A percentile compares a stretch with the other conserved stretches of the same genome.
Evolutionary conservation across 1,140 invertebrate genomes (phyloP).

Genomic region (Bursaphelenchus mucronatus): DNA sequence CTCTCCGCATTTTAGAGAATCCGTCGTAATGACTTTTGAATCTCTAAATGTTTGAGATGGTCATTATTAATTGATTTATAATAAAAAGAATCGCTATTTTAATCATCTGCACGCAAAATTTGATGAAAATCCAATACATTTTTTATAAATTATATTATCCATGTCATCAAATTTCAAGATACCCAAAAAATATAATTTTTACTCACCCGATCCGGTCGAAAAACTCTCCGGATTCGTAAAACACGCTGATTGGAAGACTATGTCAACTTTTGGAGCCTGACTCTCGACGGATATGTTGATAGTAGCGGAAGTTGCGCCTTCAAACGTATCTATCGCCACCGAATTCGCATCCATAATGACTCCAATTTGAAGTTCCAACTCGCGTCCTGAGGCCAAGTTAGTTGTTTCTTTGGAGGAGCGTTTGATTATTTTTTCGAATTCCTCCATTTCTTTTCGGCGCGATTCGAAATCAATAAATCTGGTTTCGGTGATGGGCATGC

Average conservation of each 20-base stretch:
- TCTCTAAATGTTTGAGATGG: no score
- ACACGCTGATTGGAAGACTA: constrained; percentile 32
- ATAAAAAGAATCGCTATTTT: no score
- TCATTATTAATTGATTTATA: no score
- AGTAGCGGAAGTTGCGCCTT: constrained; percentile 45
- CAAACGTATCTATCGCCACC: constrained; percentile 31
- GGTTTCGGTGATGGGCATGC: constrained; percentile 48
- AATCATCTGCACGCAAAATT: no score
- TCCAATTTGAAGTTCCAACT: constrained; percentile 18
- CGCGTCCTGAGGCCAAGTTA: background rate
- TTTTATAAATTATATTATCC: no score
- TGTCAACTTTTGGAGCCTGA: constrained; percentile 18
- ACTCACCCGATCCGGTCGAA: background rate
- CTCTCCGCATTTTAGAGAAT: no score
- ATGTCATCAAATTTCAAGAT: no score
- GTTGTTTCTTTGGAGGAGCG: constrained; percentile 15
- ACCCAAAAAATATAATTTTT: no score
- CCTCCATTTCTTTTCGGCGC: constrained; percentile 36
- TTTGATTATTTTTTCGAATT: constrained; percentile 41
- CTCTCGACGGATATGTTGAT: constrained; percentile 22
- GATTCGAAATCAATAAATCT: constrained; percentile 45
- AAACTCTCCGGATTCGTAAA: constrained; percentile 20
- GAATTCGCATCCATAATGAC: constrained; percentile 37
- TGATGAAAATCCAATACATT: no score
- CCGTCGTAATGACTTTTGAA: no score